Conservation (phyloP, 2,797 vertebrate species). For the Mus caroli region DNA sequence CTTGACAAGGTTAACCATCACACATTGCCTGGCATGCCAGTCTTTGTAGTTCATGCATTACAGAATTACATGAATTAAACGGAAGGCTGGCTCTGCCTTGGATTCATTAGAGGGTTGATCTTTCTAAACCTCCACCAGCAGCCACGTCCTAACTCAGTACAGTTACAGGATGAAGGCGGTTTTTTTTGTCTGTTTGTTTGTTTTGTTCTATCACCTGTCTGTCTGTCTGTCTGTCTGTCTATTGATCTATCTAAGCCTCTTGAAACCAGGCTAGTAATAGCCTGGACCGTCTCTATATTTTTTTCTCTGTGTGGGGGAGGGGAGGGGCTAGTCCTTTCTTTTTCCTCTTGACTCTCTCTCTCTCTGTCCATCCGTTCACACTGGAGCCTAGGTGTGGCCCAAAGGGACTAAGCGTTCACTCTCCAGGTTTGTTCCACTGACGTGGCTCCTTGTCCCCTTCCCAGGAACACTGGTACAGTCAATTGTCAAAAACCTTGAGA, state of each 20-base stretch:
- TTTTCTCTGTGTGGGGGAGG: not conserved
- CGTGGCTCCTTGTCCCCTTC: not conserved
- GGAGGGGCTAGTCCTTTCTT: not conserved
- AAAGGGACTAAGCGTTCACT: not conserved
- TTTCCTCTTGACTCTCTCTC: not conserved
- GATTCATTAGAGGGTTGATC: not conserved
- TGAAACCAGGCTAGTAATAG: fast-evolving
- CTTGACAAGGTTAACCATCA: not conserved
- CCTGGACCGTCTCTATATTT: not conserved
- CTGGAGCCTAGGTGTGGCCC: not conserved
- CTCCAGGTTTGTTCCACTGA: not conserved
- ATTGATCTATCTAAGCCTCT: not conserved
- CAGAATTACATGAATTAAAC: not conserved
- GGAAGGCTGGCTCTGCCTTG: not conserved
- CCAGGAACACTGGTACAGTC: constrained; percentile 85
- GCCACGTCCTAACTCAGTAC: no score
- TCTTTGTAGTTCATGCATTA: not conserved
- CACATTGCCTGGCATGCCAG: not conserved
- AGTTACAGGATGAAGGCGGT: not conserved
- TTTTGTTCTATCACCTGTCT: not conserved
- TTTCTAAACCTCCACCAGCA: not conserved
- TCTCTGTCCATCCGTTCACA: not conserved
- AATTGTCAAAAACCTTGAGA: constrained; percentile 83
- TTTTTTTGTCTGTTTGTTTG: not conserved
- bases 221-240: no score